These are phyloP conservation scores for Scaptomyza reducta DNA, from an alignment of 2,888 invertebrate genomes.

Conservation along the genomic window DNA sequence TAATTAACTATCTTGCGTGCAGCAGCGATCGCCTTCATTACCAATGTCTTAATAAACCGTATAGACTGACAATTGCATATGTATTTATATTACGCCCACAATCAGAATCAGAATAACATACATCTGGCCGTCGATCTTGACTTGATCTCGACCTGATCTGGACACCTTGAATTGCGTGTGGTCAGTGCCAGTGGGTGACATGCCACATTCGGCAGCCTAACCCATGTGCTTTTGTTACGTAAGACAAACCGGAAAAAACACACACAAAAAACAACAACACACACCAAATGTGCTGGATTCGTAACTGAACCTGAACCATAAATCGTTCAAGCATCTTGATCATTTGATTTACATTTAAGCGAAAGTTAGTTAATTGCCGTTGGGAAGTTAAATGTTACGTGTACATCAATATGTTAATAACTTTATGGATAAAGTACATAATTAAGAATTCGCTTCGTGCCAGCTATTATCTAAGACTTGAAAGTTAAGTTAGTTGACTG, in stretches of 20 bases:
- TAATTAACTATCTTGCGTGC: conserved; percentile 15
- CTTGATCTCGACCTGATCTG: conserved; percentile 2
- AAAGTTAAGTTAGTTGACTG: background rate
- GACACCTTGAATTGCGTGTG: conserved; percentile 17
- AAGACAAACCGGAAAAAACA: conserved; percentile 17
- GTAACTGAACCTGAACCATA: conserved; percentile 1
- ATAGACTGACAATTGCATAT: conserved; percentile 1
- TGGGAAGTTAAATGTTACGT: background rate
- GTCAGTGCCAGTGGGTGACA: conserved; percentile 36
- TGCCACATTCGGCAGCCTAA: conserved; percentile 1
- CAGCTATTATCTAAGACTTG: background rate
- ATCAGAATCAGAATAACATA: conserved; percentile 4
- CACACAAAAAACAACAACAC: too few relatives aligned
- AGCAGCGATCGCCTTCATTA: conserved; percentile 11
- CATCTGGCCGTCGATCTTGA: background rate
- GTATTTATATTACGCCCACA: conserved; percentile 4
- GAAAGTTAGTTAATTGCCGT: background rate
- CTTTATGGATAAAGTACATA: background rate
- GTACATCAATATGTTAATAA: background rate
- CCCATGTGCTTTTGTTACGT: background rate
- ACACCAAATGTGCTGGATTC: too few relatives aligned
- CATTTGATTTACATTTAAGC: conserved; percentile 4
- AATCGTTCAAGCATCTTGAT: background rate
- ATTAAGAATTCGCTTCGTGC: background rate
- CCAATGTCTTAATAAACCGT: background rate